These are phyloP conservation scores for Scaptomyza caliginosa DNA, from an alignment of 2,888 invertebrate species.

Conservation along the genomic window DNA sequence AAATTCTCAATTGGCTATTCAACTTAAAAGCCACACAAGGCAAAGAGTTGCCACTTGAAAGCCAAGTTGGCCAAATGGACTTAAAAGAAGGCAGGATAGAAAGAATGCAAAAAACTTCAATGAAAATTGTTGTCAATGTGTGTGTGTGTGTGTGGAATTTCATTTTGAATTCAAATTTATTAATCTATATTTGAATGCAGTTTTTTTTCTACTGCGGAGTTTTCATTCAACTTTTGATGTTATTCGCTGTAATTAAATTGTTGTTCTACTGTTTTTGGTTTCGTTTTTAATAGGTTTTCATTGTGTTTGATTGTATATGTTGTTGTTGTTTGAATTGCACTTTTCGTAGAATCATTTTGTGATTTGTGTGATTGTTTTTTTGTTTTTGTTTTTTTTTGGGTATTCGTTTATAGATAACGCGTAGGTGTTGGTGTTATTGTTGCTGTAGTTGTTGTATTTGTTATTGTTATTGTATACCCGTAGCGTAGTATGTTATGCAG, in stretches of 20 bases:
- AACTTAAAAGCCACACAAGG: constrained; percentile 32
- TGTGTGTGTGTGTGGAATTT: not conserved
- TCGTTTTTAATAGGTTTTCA: constrained; percentile 20
- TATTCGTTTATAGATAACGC: constrained; percentile 46
- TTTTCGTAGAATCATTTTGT: constrained; percentile 36
- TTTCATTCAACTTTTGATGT: constrained; percentile 16
- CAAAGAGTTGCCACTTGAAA: constrained; percentile 29
- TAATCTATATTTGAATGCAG: constrained; percentile 5
- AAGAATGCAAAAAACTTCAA: constrained; percentile 2
- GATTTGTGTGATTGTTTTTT: too few species aligned
- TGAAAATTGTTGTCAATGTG: not conserved
- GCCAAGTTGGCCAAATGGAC: constrained; percentile 15
- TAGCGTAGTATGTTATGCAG: constrained; percentile 48
- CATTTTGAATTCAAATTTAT: constrained; percentile 6
- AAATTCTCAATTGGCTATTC: constrained; percentile 33
- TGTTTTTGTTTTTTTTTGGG: too few species aligned
- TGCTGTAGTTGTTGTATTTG: constrained; percentile 10
- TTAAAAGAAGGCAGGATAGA: not conserved
- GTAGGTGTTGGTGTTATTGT: constrained; percentile 34
- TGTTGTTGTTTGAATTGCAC: constrained; percentile 32
- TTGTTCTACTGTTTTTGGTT: constrained; percentile 4
- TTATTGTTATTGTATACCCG: constrained; percentile 37
- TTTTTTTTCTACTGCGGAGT: constrained; percentile 3
- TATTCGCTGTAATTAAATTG: constrained; percentile 16
- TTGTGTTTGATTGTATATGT: constrained; percentile 29